Percentiles rank a stretch among this genome's conserved stretches.
These are phyloP conservation scores for Caranx melampygus DNA, from an alignment of 2,113 vertebrate species.

Conservation along the genomic window DNA sequence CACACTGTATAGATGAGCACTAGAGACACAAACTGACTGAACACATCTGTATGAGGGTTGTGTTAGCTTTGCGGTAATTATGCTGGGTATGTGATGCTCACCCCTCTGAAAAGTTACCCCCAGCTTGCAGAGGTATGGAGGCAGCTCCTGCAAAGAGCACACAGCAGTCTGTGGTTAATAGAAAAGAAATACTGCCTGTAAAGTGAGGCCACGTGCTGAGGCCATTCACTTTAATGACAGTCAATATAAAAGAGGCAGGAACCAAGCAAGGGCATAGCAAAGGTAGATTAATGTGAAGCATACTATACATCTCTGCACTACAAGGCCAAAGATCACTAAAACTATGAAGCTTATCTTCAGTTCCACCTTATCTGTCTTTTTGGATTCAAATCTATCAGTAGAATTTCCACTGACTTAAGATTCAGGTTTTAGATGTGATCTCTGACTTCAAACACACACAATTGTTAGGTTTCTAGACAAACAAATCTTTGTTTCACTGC, in stretches of 20 bases:
- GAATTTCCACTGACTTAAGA: not conserved
- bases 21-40: not conserved
- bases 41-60: not conserved
- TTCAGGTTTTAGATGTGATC: not conserved
- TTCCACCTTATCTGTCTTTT: not conserved
- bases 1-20: not conserved
- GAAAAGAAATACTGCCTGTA: not conserved
- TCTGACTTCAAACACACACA: not conserved
- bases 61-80: not conserved
- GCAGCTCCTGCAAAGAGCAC: conserved; percentile 89
- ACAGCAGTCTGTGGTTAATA: conserved; percentile 43
- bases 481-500: not conserved
- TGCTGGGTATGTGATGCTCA: conserved; percentile 67
- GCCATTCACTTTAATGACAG: not conserved
- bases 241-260: not conserved
- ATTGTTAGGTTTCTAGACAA: not conserved
- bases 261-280: not conserved
- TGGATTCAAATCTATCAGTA: not conserved
- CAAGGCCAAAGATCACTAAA: not conserved
- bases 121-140: conserved; percentile 91
- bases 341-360: not conserved
- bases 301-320: not conserved
- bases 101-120: conserved; percentile 96
- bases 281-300: not conserved
- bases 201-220: not conserved